Evolutionary conservation across 2,888 invertebrate species (phyloP), one percentile per base, ranked within the genome.

Genomic region (Orthosia gothica): DNA sequence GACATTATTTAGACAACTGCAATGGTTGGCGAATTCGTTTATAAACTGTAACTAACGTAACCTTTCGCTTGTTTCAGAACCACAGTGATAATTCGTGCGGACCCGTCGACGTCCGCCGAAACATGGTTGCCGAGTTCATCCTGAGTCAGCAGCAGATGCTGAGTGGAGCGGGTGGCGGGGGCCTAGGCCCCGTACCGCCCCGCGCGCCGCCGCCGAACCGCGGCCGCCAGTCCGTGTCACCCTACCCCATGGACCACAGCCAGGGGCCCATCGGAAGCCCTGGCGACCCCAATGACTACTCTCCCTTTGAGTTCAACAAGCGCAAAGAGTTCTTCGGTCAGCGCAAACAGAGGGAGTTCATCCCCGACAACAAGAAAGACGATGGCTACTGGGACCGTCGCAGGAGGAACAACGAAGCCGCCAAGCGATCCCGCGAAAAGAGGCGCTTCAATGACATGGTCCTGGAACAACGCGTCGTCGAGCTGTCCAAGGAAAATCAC

Each of bases 301-400:
- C 91, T 96, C 96, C 97, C 89, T 98, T 96, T 93, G 97, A 97
- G 84, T 96, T 97, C 91, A 97, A 97, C 89, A 97, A 98, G 88
- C 97, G 98, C 86, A 99, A 99, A 91, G 99, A 99, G 85, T 97
- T 98, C 90, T 98, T 99, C 94, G 98, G 98, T 2, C 98, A 98
- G 90, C 97, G 99, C 89, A 99, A 99, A 92, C 99, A 99, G 92
- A 97, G 99, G 18, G 99, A 99, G 93, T 99, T 99, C 94, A 99
- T 99, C 82, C 99, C 99, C 0, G 99, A 99, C 93, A 98, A 98
- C 95, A 99, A 99, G 93, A 99, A 99, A 93, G 99, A 99, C 91
- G 99, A 99, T 89, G 99, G 98, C 91, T 99, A 99, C 95, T 99
- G 99, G 99, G 99, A 99, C 94, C 97, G 99, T 74, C 97, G 99